phyloP scores from a whole-genome alignment of 1,140 invertebrate species.

The Portunus trituberculatus region DNA sequence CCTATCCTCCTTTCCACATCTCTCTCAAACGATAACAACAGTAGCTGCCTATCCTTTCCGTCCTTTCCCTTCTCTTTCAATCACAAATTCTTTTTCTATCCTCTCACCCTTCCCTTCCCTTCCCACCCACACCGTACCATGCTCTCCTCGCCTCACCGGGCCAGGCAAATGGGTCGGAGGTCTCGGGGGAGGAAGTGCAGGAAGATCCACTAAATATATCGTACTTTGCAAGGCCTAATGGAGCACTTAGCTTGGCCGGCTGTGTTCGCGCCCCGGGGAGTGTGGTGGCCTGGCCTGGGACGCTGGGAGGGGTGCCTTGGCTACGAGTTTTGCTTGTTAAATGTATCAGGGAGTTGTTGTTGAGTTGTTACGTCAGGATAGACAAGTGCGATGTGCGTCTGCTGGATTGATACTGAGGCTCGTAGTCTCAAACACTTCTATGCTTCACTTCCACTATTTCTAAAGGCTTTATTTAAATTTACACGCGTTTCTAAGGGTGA shows the following conservation, averaged over 20 bases:
- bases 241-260: not conserved
- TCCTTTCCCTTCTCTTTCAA: not conserved
- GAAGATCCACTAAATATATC: conserved; percentile 10
- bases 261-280: not conserved
- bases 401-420: no score
- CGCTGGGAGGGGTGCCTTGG: not conserved
- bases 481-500: no score
- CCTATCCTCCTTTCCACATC: not conserved
- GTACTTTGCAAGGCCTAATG: conserved; percentile 12
- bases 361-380: no score
- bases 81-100: no score
- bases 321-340: no score
- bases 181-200: not conserved
- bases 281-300: not conserved
- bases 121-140: not conserved
- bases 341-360: no score
- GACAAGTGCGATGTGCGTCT: no score
- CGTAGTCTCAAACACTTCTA: no score
- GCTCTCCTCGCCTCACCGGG: not conserved
- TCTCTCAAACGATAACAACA: not conserved
- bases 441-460: no score
- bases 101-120: not conserved
- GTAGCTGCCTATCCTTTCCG: not conserved
- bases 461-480: no score
- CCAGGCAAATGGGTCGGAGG: not conserved